Percentiles rank a stretch among this genome's conserved stretches.
phyloP scores from a whole-genome alignment of 2,113 vertebrate genomes.

The Chamaea fasciata region DNA sequence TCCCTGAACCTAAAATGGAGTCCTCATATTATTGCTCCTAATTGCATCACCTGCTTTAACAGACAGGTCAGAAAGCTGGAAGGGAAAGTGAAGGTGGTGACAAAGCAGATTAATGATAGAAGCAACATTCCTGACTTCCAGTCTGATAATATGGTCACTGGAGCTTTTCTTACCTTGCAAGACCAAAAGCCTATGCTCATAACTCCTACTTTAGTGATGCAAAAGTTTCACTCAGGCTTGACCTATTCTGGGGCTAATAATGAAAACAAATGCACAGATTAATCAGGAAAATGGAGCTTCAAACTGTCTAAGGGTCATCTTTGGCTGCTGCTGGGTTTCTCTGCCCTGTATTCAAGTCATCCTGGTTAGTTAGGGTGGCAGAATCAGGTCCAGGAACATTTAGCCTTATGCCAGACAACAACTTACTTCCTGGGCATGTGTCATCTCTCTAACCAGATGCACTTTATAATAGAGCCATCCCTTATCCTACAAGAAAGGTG shows the following conservation, averaged over 20 bases:
- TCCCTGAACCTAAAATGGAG: not conserved
- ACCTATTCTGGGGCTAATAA: not conserved
- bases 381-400: not conserved
- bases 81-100: too few species aligned
- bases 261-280: not conserved
- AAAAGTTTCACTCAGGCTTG: not conserved
- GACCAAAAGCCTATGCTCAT: not conserved
- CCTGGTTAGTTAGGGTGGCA: not conserved
- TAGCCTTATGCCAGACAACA: not conserved
- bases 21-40: not conserved
- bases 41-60: not conserved
- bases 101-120: not conserved
- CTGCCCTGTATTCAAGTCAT: not conserved
- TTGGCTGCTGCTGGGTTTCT: not conserved
- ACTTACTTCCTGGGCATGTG: constrained; percentile 31
- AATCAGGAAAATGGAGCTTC: not conserved
- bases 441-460: constrained; percentile 25
- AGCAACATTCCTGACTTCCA: not conserved
- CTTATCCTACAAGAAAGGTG: not conserved
- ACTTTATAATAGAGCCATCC: constrained; percentile 35
- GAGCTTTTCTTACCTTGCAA: not conserved
- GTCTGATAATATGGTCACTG: not conserved
- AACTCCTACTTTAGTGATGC: not conserved
- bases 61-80: not conserved
- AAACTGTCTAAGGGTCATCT: not conserved